These are phyloP conservation scores for Merluccius polli DNA, from an alignment of 2,797 vertebrate species.

Conservation along the genomic window DNA sequence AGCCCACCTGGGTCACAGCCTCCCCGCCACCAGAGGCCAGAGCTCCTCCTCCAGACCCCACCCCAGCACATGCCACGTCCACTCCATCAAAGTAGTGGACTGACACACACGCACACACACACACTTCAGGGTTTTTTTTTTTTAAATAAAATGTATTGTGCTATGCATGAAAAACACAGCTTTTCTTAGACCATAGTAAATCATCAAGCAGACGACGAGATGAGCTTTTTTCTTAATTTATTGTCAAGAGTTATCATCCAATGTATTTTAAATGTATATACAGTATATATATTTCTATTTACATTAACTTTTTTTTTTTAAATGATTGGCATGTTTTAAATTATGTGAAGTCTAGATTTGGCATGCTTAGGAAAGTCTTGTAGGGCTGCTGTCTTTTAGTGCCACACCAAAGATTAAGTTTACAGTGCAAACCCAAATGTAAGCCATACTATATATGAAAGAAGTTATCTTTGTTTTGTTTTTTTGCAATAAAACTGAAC, in stretches of 20 bases:
- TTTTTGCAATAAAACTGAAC: not conserved
- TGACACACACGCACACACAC: slow-evolving; percentile 51
- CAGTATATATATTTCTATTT: slow-evolving; percentile 9
- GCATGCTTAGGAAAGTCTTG: slow-evolving; percentile 23
- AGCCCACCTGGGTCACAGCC: slow-evolving; percentile 66
- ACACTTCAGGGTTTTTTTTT: not conserved
- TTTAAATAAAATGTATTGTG: slow-evolving; percentile 5
- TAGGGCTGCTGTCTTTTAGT: not conserved
- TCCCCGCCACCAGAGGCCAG: slow-evolving; percentile 41
- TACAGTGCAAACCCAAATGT: slow-evolving; percentile 5
- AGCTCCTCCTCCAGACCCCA: slow-evolving; percentile 64
- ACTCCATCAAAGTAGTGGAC: slow-evolving; percentile 91
- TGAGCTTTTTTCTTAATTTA: not conserved
- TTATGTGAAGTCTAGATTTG: slow-evolving; percentile 39
- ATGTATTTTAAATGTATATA: slow-evolving; percentile 1
- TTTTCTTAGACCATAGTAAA: slow-evolving; percentile 2
- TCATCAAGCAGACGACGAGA: not conserved
- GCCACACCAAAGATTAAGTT: not conserved
- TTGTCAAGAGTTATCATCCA: not conserved
- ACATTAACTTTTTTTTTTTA: slow-evolving; percentile 10
- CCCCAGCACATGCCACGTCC: slow-evolving; percentile 64
- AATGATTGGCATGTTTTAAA: slow-evolving; percentile 28
- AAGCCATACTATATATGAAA: not conserved
- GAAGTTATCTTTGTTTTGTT: not conserved
- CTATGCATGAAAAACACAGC: slow-evolving; percentile 24